These are phyloP conservation scores for Gallinago media DNA, from an alignment of 2,113 vertebrate species.

Conservation along the genomic window DNA sequence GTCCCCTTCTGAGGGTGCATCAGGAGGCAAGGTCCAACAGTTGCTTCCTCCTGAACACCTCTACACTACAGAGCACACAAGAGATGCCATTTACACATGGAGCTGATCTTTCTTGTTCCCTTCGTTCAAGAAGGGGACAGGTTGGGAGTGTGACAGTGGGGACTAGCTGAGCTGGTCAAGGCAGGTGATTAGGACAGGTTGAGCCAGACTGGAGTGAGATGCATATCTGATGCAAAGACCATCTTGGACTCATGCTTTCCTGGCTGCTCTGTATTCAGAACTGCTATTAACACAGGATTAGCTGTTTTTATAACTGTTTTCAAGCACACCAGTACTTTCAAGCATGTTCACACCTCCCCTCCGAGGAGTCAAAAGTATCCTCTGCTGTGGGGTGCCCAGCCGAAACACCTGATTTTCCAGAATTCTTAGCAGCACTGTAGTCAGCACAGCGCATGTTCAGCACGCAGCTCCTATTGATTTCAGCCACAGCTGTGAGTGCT, in stretches of 20 bases:
- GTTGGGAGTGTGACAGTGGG: not conserved
- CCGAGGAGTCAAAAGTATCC: not conserved
- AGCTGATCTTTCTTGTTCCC: not conserved
- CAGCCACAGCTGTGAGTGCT: not conserved
- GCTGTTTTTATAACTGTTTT: not conserved
- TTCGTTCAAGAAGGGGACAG: not conserved
- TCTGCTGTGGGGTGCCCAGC: not conserved
- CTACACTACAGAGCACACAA: not conserved
- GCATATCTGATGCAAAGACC: not conserved
- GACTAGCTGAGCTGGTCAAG: not conserved
- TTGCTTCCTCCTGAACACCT: not conserved
- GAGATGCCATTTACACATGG: not conserved
- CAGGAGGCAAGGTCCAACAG: not conserved
- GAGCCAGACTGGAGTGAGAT: not conserved
- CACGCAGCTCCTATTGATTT: not conserved
- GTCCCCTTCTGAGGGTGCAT: not conserved
- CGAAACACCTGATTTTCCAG: not conserved
- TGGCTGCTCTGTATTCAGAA: not conserved
- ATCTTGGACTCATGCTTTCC: not conserved
- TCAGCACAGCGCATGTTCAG: not conserved
- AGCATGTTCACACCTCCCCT: not conserved
- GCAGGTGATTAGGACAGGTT: not conserved
- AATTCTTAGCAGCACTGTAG: not conserved
- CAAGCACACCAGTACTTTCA: not conserved
- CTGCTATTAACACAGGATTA: not conserved